Evolutionary conservation across 2,113 vertebrate species (phyloP), one percentile per base, ranked within the genome.

Genomic region (Pagrus major): DNA sequence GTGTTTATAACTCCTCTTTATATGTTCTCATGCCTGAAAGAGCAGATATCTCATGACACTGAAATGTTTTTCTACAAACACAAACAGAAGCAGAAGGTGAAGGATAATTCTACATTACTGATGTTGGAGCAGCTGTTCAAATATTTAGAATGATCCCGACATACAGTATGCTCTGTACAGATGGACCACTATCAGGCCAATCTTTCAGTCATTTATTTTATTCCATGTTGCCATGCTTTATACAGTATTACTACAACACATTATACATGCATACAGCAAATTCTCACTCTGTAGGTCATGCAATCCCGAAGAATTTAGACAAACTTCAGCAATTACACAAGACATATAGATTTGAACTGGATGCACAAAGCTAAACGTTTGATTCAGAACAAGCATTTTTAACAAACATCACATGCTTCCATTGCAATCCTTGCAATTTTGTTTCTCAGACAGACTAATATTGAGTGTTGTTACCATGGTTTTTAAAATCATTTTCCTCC

Each of bases 151-250:
- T 37, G 29, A 44, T 5, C 25, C 9, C 46, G 9, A 18, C 12
- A 42, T 1, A 6, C 12, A n/a, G n/a, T n/a, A n/a, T n/a, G n/a
- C n/a, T n/a, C n/a, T n/a, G n/a, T n/a, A 4, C 12, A 18, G 37
- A 63, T n/a, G 1, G 4, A 65, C 9, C 6, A 41, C 7, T 1
- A 29, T 23, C 60, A 71, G 25, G n/a, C 41, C 44, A 78, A 6
- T 29, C 18, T 14, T 67, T 71, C 3, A 16, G 1, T 54, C 2
- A 10, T 27, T 23, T 39, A 21, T 25, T 73, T 78, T 44, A 55
- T 63, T 74, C 15, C 12, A 63, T 66, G 47, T 9, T 58, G 15
- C 55, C 37, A n/a, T 21, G 42, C 73, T 66, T 58, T 70, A 42
- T 35, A 74, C 25, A 58, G 42, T 51, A 37, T 52, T 20, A 44